Percentiles rank a stretch among this genome's conserved stretches.
Evolutionary conservation across 2,113 vertebrate species (phyloP).

Genomic region (Pangasianodon hypophthalmus): DNA sequence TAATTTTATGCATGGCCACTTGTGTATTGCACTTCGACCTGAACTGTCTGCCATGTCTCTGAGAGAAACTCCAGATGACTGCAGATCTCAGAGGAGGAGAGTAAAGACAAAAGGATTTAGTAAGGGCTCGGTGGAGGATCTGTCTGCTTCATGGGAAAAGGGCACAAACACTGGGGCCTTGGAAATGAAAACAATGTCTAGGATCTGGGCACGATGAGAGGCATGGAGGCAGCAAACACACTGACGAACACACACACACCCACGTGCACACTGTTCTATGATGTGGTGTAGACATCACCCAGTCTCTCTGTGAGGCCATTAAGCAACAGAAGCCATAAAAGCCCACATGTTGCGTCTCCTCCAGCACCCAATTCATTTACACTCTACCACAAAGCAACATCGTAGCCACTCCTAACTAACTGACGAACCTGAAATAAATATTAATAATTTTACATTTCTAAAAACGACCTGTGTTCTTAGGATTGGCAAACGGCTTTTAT

Average conservation of each 20-base stretch:
- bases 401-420: not conserved
- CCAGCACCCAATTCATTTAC: constrained; percentile 25
- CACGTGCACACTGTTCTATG: constrained; percentile 36
- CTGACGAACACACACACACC: constrained; percentile 19
- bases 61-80: constrained; percentile 50
- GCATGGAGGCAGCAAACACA: constrained; percentile 13
- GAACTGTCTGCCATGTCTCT: constrained; percentile 36
- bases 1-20: constrained; percentile 23
- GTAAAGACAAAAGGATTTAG: constrained; percentile 43
- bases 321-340: constrained; percentile 35
- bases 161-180: constrained; percentile 37
- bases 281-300: constrained; percentile 55
- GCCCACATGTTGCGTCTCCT: constrained; percentile 41
- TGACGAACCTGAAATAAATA: constrained; percentile 3
- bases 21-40: constrained; percentile 28
- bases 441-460: not conserved
- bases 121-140: constrained; percentile 35
- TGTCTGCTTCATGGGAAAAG: constrained; percentile 45
- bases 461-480: not conserved
- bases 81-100: constrained; percentile 36
- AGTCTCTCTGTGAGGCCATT: constrained; percentile 41
- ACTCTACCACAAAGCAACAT: constrained; percentile 21
- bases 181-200: constrained; percentile 49
- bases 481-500: not conserved
- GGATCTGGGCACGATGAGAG: constrained; percentile 44